These are phyloP conservation scores for Branchinecta sandiegonensis DNA, from an alignment of 2,888 invertebrate genomes.

Conservation along the genomic window DNA sequence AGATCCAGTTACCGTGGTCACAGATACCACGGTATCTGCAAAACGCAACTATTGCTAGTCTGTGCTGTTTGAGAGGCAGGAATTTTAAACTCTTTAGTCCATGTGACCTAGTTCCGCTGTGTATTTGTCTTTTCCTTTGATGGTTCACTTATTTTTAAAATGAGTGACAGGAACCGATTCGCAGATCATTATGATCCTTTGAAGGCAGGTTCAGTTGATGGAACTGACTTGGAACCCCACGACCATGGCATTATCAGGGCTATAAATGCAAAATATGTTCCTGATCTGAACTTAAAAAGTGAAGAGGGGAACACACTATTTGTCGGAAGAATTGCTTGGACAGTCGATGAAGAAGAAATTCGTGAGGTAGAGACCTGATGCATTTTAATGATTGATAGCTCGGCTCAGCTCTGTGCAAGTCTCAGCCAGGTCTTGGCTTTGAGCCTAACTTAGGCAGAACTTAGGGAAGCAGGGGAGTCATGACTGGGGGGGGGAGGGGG, in stretches of 20 bases:
- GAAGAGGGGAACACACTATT: conserved; percentile 57
- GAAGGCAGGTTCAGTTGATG: conserved; percentile 71
- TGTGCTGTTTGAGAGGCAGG: too few species aligned
- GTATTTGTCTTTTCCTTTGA: neutral
- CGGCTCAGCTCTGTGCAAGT: too few species aligned
- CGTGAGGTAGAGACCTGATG: conserved; percentile 33
- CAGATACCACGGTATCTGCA: too few species aligned
- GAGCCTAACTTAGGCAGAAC: too few species aligned
- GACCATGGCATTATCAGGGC: conserved; percentile 62
- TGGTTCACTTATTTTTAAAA: neutral
- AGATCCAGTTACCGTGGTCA: too few species aligned
- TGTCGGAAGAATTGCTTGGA: conserved; percentile 53
- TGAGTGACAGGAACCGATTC: conserved; percentile 39
- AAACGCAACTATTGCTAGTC: too few species aligned
- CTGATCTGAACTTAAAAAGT: conserved; percentile 50
- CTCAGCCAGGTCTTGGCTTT: too few species aligned
- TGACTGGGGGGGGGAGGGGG: too few species aligned
- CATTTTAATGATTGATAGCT: too few species aligned
- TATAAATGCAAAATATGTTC: conserved; percentile 47
- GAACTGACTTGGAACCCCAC: conserved; percentile 66
- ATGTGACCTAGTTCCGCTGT: neutral
- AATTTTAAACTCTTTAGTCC: neutral
- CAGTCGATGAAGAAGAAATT: conserved; percentile 46
- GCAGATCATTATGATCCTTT: conserved; percentile 57
- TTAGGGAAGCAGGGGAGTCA: too few species aligned